Percentiles rank a stretch among this genome's conserved stretches.
Evolutionary conservation across 2,113 vertebrate genomes (phyloP).

Genomic region (Scalopus aquaticus): DNA sequence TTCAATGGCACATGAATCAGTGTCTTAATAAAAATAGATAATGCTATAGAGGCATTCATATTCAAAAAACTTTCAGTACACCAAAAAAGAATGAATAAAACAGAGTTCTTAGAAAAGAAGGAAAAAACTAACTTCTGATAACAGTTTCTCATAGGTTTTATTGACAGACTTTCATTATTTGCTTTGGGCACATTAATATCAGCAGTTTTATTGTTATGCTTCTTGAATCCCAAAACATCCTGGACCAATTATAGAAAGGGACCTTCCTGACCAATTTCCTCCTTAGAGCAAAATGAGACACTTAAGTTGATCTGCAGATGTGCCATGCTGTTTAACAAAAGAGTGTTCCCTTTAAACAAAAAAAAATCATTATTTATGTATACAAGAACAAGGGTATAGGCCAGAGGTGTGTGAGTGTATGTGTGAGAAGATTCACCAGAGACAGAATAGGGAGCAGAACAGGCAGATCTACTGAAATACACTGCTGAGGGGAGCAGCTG

Average conservation of each 20-base stretch:
- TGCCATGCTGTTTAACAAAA: background rate
- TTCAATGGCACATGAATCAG: background rate
- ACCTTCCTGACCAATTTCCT: background rate
- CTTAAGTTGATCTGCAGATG: background rate
- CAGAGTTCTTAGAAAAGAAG: background rate
- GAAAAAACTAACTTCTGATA: background rate
- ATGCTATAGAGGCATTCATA: background rate
- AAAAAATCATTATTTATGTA: too few species aligned
- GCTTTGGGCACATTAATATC: background rate
- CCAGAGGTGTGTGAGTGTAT: too few species aligned
- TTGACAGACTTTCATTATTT: background rate
- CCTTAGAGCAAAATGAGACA: background rate
- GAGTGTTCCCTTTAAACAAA: too few species aligned
- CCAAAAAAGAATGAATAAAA: background rate
- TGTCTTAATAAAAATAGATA: conserved; percentile 6
- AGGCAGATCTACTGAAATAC: too few species aligned
- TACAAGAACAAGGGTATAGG: too few species aligned
- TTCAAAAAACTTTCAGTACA: background rate
- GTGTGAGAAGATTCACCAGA: too few species aligned
- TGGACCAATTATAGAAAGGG: background rate
- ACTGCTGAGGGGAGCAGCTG: too few species aligned
- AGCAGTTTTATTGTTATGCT: background rate
- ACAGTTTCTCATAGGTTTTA: background rate
- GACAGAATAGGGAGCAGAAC: too few species aligned
- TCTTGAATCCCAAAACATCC: background rate